Evolutionary conservation across 1,140 invertebrate genomes (phyloP).

Genomic region (Gryon sp.): DNA sequence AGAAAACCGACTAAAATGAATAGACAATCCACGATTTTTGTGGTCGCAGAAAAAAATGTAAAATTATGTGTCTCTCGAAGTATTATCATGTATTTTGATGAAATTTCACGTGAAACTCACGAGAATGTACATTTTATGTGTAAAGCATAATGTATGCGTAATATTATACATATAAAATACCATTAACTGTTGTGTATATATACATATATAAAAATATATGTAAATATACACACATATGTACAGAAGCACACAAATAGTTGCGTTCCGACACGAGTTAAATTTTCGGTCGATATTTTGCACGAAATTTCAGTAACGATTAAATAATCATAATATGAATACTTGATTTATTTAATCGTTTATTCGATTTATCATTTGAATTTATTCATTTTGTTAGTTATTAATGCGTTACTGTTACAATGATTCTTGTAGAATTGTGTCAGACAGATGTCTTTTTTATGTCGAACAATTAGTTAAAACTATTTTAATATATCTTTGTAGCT

Average conservation of each 20-base stretch:
- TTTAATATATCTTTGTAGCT: too few species aligned
- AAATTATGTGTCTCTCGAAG: slow-evolving; percentile 30
- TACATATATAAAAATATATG: not conserved
- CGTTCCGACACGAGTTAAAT: too few species aligned
- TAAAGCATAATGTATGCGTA: slow-evolving; percentile 41
- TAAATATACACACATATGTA: slow-evolving; percentile 38
- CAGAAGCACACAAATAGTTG: too few species aligned
- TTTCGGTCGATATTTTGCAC: not conserved
- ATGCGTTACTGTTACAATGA: too few species aligned
- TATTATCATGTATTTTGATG: slow-evolving; percentile 48
- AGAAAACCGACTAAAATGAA: slow-evolving; percentile 72
- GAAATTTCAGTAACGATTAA: too few species aligned
- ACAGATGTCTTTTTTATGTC: too few species aligned
- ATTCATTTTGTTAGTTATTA: too few species aligned
- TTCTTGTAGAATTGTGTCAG: too few species aligned
- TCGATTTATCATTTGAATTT: too few species aligned
- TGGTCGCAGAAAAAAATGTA: slow-evolving; percentile 61
- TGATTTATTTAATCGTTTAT: too few species aligned
- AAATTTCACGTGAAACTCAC: slow-evolving; percentile 38
- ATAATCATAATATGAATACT: too few species aligned
- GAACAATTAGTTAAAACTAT: too few species aligned
- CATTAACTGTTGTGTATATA: slow-evolving; percentile 49
- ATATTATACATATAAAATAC: slow-evolving; percentile 34
- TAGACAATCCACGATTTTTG: slow-evolving; percentile 46
- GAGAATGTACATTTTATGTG: slow-evolving; percentile 57